Percentiles rank a stretch among this genome's conserved stretches.
These are phyloP conservation scores for Dione vanillae DNA, from an alignment of 2,888 invertebrate species.

Conservation along the genomic window DNA sequence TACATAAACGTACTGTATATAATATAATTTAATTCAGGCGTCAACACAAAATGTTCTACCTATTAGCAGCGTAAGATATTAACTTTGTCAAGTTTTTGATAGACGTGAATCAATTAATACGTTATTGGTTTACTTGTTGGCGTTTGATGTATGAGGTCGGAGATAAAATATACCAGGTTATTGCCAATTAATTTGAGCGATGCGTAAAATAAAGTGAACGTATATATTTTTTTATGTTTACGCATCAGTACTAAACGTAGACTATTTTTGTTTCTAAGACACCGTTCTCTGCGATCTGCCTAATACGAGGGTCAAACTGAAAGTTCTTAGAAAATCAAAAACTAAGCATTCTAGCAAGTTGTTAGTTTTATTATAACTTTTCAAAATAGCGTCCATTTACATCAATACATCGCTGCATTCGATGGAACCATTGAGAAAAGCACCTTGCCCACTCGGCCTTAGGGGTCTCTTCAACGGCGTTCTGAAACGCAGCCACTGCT, in stretches of 20 bases:
- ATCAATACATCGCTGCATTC: too few relatives aligned
- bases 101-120: slow-evolving; percentile 38
- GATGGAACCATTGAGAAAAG: too few relatives aligned
- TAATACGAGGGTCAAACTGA: too few relatives aligned
- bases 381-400: too few relatives aligned
- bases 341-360: too few relatives aligned
- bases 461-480: too few relatives aligned
- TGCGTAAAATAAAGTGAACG: slow-evolving; percentile 1
- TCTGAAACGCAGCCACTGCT: too few relatives aligned
- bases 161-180: slow-evolving; percentile 16
- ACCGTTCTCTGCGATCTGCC: not conserved
- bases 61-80: slow-evolving; percentile 41
- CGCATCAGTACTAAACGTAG: not conserved
- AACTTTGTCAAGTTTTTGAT: slow-evolving; percentile 43
- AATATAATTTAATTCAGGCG: slow-evolving; percentile 41
- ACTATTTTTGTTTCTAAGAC: not conserved
- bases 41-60: slow-evolving; percentile 40
- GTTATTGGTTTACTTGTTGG: slow-evolving; percentile 30
- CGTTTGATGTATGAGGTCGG: slow-evolving; percentile 31
- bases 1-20: slow-evolving; percentile 24
- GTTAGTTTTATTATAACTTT: too few relatives aligned
- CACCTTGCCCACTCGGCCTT: too few relatives aligned
- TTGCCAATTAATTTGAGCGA: slow-evolving; percentile 25
- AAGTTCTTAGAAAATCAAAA: too few relatives aligned
- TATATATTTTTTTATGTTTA: not conserved